phyloP scores from a whole-genome alignment of 2,797 vertebrate genomes.

The Macrochelys suwanniensis region DNA sequence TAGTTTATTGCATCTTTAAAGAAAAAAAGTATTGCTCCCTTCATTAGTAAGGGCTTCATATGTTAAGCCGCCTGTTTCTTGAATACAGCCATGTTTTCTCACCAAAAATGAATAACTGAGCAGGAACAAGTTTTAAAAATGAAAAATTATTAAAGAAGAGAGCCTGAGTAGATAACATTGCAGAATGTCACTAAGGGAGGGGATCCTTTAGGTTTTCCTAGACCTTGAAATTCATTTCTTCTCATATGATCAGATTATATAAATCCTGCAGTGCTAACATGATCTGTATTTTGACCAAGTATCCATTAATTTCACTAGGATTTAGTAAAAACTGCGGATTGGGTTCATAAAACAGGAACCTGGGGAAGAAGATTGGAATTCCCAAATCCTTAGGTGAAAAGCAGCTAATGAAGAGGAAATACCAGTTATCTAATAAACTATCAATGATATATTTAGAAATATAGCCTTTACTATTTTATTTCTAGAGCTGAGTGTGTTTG shows the following conservation, averaged over 20 bases:
- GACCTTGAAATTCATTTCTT: not conserved
- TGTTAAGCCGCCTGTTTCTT: constrained; percentile 20
- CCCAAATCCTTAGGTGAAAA: accelerated
- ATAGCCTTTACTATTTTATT: not conserved
- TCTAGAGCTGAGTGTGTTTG: accelerated
- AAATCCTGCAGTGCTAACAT: not conserved
- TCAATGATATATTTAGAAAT: accelerated
- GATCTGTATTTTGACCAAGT: not conserved
- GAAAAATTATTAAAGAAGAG: accelerated
- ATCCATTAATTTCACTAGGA: accelerated
- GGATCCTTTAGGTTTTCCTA: not conserved
- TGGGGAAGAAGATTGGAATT: accelerated
- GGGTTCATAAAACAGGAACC: not conserved
- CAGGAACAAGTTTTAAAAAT: not conserved
- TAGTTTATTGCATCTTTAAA: constrained; percentile 60
- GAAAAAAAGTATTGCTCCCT: constrained; percentile 66
- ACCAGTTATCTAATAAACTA: accelerated
- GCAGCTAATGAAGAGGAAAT: accelerated
- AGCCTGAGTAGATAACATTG: accelerated
- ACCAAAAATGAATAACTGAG: not conserved
- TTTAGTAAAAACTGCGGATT: accelerated
- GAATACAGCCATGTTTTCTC: not conserved
- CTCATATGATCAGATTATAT: accelerated
- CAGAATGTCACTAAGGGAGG: not conserved
- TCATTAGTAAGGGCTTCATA: constrained; percentile 28